Percentiles rank a stretch among this genome's conserved stretches.
These are phyloP conservation scores for Drosophila greeni DNA, from an alignment of 2,888 invertebrate genomes.

Conservation along the genomic window DNA sequence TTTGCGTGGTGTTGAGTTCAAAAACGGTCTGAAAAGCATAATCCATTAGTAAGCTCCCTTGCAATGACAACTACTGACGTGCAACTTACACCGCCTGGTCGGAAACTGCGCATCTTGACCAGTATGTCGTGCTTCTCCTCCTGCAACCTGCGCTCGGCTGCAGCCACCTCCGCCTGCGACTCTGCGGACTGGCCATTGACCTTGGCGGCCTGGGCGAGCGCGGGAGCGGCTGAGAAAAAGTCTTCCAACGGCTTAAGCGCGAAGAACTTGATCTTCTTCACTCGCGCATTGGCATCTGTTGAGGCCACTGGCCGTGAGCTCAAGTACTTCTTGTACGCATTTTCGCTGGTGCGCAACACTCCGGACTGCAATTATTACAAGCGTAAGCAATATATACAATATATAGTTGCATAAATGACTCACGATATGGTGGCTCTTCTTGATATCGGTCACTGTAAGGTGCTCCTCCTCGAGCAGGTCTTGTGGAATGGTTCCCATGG, in stretches of 20 bases:
- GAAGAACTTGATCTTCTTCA: slow-evolving; percentile 88
- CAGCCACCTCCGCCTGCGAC: slow-evolving; percentile 70
- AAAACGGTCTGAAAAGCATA: slow-evolving; percentile 85
- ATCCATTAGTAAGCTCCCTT: neutral
- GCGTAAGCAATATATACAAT: neutral
- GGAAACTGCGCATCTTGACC: slow-evolving; percentile 75
- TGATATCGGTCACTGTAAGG: slow-evolving; percentile 86
- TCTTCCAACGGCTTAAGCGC: slow-evolving; percentile 79
- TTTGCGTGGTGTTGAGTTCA: slow-evolving; percentile 90
- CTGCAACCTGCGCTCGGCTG: slow-evolving; percentile 70
- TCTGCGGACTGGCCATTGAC: slow-evolving; percentile 80
- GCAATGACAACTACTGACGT: neutral
- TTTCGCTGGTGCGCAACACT: slow-evolving; percentile 86
- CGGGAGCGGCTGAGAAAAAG: slow-evolving; percentile 70
- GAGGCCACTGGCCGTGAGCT: slow-evolving; percentile 93
- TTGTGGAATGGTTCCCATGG: slow-evolving; percentile 88
- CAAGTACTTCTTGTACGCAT: slow-evolving; percentile 94
- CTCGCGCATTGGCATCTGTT: slow-evolving; percentile 90
- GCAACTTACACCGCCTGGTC: slow-evolving; percentile 75
- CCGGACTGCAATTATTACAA: slow-evolving; percentile 79
- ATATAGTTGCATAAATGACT: neutral
- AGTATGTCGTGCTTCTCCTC: slow-evolving; percentile 76
- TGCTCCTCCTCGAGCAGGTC: slow-evolving; percentile 90
- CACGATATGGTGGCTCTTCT: slow-evolving; percentile 88
- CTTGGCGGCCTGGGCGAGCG: slow-evolving; percentile 78